phyloP scores from a whole-genome alignment of 2,888 invertebrate species.

The Hyalella azteca region DNA sequence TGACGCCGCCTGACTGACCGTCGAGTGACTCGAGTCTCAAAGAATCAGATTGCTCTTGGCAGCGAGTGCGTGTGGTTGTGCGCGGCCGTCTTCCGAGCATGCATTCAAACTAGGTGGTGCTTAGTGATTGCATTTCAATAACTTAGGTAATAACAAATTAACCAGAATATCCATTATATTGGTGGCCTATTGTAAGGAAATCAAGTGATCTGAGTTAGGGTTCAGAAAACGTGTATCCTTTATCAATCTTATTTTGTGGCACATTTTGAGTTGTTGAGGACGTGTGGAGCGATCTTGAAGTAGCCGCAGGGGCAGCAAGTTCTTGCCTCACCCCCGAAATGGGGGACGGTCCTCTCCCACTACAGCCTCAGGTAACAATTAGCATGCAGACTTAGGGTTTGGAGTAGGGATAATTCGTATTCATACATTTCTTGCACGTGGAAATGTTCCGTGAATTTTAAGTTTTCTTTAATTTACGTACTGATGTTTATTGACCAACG shows the following conservation, averaged over 20 bases:
- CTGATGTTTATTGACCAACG: too few species aligned
- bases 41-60: constrained; percentile 30
- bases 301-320: constrained; percentile 29
- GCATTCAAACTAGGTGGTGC: not conserved
- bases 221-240: not conserved
- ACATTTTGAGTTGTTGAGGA: constrained; percentile 27
- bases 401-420: not conserved
- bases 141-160: not conserved
- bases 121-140: not conserved
- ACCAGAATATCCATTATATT: not conserved
- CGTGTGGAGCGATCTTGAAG: not conserved
- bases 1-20: too few species aligned
- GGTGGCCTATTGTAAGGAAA: not conserved
- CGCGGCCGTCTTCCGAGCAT: not conserved
- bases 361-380: constrained; percentile 28
- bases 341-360: constrained; percentile 21
- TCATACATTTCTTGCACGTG: too few species aligned
- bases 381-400: constrained; percentile 28
- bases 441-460: too few species aligned
- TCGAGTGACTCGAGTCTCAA: too few species aligned
- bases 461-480: too few species aligned
- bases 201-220: not conserved
- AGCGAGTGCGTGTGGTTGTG: not conserved
- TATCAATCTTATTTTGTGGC: constrained; percentile 8
- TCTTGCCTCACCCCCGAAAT: constrained; percentile 27